Evolutionary conservation across 2,797 vertebrate species (phyloP).

Genomic region (Sciurus carolinensis): DNA sequence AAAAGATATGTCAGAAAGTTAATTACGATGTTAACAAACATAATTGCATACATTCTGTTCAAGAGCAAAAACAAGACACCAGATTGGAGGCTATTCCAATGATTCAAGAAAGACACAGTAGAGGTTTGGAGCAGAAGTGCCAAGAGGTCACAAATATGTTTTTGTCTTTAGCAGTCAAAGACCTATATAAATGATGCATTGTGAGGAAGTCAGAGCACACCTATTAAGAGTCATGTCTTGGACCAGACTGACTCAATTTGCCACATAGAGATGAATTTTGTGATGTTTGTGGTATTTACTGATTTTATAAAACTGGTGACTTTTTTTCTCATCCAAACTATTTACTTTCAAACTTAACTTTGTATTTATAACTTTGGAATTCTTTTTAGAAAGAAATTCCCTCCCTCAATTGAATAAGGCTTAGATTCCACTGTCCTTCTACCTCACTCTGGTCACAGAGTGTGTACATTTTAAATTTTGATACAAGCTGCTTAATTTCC

Average conservation of each 20-base stretch:
- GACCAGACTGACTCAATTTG: neutral
- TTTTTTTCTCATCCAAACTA: slow-evolving; percentile 18
- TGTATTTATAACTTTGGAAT: slow-evolving; percentile 2
- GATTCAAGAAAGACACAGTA: neutral
- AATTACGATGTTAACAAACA: slow-evolving; percentile 11
- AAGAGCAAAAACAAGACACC: neutral
- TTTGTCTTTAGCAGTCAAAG: neutral
- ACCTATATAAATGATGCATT: neutral
- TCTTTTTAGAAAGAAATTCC: neutral
- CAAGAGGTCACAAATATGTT: neutral
- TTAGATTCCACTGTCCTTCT: neutral
- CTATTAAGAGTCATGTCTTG: neutral
- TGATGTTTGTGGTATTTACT: neutral
- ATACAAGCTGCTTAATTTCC: neutral
- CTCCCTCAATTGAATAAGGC: neutral
- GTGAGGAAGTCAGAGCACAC: neutral
- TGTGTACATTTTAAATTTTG: neutral
- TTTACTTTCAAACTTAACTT: neutral
- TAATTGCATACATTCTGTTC: neutral
- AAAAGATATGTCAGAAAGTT: neutral
- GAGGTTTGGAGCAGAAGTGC: neutral
- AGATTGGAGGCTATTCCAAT: neutral
- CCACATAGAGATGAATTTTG: slow-evolving; percentile 8
- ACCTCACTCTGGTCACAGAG: neutral
- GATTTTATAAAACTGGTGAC: slow-evolving; percentile 39